These are phyloP conservation scores for Torymus tubicola DNA, from an alignment of 2,888 invertebrate genomes.

Conservation along the genomic window DNA sequence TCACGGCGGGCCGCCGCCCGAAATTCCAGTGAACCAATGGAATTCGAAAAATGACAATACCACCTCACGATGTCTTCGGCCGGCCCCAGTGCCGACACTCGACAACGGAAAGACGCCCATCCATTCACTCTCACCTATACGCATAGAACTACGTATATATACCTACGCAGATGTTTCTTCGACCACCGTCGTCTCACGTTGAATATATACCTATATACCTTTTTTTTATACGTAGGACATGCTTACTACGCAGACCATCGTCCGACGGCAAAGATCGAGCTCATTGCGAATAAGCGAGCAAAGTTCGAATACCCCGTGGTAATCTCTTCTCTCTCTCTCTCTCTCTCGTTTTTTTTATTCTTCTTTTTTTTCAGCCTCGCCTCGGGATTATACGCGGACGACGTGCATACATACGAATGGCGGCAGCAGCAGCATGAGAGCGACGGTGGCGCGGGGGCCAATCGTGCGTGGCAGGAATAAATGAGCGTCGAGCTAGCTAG, in stretches of 20 bases:
- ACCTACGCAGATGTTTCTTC: no score
- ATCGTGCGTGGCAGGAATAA: constrained; percentile 58
- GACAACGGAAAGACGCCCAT: no score
- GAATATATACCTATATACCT: no score
- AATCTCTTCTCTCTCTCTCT: neutral
- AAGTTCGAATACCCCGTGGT: constrained; percentile 33
- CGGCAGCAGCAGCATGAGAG: no score
- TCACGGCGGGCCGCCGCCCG: constrained; percentile 39
- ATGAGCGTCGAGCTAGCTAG: constrained; percentile 28
- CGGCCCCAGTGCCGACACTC: neutral
- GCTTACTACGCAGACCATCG: constrained; percentile 2
- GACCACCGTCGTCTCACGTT: no score
- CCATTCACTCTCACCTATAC: no score
- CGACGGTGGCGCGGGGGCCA: constrained; percentile 22
- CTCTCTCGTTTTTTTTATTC: neutral
- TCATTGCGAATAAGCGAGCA: constrained; percentile 41
- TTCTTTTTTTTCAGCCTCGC: neutral
- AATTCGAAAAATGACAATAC: constrained; percentile 57
- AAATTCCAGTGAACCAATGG: constrained; percentile 56
- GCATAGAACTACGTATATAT: no score
- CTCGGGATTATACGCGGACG: constrained; percentile 36
- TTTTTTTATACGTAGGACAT: no score
- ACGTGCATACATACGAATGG: constrained; percentile 56
- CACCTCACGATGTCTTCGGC: constrained; percentile 21
- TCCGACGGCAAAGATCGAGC: constrained; percentile 7